Evolutionary conservation across 2,888 invertebrate species (phyloP), one percentile per base, ranked within the genome.

Genomic region (Andrena bicolor): DNA sequence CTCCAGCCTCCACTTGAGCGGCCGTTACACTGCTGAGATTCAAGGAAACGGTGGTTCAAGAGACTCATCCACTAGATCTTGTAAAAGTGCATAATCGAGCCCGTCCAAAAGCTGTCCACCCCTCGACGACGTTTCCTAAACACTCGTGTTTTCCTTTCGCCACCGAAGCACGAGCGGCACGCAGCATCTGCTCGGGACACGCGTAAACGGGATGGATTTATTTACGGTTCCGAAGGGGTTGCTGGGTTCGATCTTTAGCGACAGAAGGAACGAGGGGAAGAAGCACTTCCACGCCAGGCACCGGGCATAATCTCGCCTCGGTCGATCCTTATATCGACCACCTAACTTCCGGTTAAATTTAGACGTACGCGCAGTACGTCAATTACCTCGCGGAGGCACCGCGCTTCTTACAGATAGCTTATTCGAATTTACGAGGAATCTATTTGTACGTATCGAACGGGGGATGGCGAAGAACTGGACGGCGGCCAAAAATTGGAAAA

Each of bases 191-290:
- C 71, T 7, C 13, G 2, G 5, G 64, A 61, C 65, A 63, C 76
- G 76, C 70, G 80, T 86, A 83, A 85, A 88, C 84, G 32, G 32
- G 60, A 69, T n/a, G 48, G 77, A 78, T 88, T 82, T 88, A 88
- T 88, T 88, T 88, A 88, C 76, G 82, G 82, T 72, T 26, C 26
- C 69, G 56, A 70, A 61, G 78, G 83, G 76, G 79, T 78, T 79
- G 70, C 85, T 88, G 88, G 74, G 66, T 86, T 86, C 65, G 83
- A 86, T 88, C 88, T 83, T 77, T 65, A 68, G 61, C 82, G 82
- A 82, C 83, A 68, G 77, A 53, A 32, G n/a, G 65, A 53, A 71
- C 63, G 61, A 65, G 61, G 71, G 60, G 35, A 73, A 76, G 48
- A 61, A 66, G 76, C 73, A 80, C 82, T 86, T 76, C 32, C 61